A percentile compares a stretch with the other conserved stretches of the same genome.
Conservation (phyloP, 2,113 vertebrate genomes). For the Actinemys pallida region DNA sequence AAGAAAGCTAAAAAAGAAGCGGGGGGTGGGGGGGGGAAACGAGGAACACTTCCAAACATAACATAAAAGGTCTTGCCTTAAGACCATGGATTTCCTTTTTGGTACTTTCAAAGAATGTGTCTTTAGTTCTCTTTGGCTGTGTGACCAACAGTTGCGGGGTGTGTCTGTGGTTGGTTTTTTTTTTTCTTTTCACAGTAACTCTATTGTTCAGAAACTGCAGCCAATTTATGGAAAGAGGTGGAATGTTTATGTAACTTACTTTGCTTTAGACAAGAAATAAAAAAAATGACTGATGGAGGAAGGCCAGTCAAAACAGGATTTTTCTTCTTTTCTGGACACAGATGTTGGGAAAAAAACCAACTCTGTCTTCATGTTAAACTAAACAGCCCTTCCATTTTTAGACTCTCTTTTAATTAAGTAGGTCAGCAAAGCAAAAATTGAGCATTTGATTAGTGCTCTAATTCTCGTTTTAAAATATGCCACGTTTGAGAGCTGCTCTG, state of each 20-base stretch:
- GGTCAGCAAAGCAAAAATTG: conserved; percentile 78
- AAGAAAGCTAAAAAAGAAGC: conserved; percentile 41
- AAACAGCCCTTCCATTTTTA: conserved; percentile 80
- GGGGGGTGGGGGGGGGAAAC: conserved; percentile 46
- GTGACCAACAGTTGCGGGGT: conserved; percentile 82
- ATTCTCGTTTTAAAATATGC: conserved; percentile 65
- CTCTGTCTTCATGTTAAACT: conserved; percentile 70
- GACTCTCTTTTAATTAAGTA: conserved; percentile 81
- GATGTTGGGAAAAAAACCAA: conserved; percentile 80
- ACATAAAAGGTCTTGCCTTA: conserved; percentile 83
- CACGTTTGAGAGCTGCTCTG: conserved; percentile 55
- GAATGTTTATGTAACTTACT: conserved; percentile 89
- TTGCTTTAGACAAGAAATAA: conserved; percentile 81
- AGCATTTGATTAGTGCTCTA: conserved; percentile 60
- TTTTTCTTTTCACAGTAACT: conserved; percentile 85
- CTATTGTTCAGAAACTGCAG: conserved; percentile 86
- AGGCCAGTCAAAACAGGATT: conserved; percentile 86
- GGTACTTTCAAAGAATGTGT: conserved; percentile 86
- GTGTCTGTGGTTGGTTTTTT: conserved; percentile 79
- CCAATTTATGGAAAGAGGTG: conserved; percentile 86
- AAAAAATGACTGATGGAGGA: conserved; percentile 74
- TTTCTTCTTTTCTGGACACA: conserved; percentile 89
- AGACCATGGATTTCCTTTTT: conserved; percentile 86
- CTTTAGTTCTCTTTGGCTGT: conserved; percentile 83
- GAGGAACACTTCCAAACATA: conserved; percentile 81